Conservation (phyloP, 2,888 invertebrate genomes). For the Nymphalis c-album region DNA sequence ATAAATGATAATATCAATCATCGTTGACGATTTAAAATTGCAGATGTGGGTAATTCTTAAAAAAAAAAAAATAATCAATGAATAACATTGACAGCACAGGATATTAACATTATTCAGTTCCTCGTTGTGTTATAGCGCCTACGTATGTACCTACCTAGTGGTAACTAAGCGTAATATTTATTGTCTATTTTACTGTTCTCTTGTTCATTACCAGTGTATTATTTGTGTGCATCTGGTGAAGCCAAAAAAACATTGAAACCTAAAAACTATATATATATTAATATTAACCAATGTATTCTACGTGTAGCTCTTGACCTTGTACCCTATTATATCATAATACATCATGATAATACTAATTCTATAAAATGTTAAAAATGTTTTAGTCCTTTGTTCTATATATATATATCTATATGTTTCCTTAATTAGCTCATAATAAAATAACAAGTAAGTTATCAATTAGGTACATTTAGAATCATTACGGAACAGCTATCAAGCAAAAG, state of each 20-base stretch:
- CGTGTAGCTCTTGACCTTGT: too few species aligned
- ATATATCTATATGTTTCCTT: slow-evolving; percentile 6
- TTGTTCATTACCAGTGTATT: background rate
- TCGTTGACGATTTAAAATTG: slow-evolving; percentile 2
- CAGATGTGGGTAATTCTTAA: background rate
- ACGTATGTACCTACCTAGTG: background rate
- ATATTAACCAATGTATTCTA: background rate
- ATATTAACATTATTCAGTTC: background rate
- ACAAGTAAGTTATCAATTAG: slow-evolving; percentile 45
- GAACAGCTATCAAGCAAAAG: slow-evolving; percentile 64
- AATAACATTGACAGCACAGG: background rate
- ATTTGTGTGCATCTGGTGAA: background rate
- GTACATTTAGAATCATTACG: slow-evolving; percentile 54
- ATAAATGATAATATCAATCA: slow-evolving; percentile 1
- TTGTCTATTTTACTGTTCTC: slow-evolving; percentile 1
- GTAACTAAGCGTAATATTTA: background rate
- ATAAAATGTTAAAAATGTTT: too few species aligned
- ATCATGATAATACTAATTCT: too few species aligned
- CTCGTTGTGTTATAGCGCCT: background rate
- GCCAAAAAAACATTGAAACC: background rate
- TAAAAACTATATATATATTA: background rate
- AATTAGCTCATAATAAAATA: background rate
- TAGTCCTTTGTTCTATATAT: background rate
- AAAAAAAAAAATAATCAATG: background rate
- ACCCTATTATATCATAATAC: too few species aligned